Percentiles rank a stretch among this genome's conserved stretches.
phyloP scores from a whole-genome alignment of 2,888 invertebrate species.

The Miltochrista miniata region DNA sequence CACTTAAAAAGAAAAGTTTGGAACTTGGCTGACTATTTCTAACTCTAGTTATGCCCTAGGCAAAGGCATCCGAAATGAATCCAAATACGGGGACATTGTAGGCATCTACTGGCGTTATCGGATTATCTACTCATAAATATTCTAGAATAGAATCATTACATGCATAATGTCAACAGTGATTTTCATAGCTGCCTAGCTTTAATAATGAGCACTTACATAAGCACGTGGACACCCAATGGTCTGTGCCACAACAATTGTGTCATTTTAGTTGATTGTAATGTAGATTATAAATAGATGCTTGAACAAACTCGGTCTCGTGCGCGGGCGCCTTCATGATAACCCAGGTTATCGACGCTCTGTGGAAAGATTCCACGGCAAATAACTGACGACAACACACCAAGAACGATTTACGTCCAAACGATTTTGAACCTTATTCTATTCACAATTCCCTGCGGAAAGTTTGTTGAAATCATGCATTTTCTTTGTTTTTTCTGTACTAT shows the following conservation, averaged over 20 bases:
- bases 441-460: constrained; percentile 9
- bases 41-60: too few relatives aligned
- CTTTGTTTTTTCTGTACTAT: constrained; percentile 2
- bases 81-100: too few relatives aligned
- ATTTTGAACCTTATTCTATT: constrained; percentile 20
- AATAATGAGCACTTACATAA: constrained; percentile 4
- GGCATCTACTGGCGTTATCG: too few relatives aligned
- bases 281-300: constrained; percentile 50
- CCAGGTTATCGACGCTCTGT: constrained; percentile 65
- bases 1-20: too few relatives aligned
- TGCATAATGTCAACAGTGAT: background rate
- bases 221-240: constrained; percentile 35
- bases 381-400: constrained; percentile 44
- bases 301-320: constrained; percentile 64
- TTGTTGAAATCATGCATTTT: constrained; percentile 1
- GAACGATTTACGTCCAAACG: constrained; percentile 11
- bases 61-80: too few relatives aligned
- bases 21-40: too few relatives aligned
- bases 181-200: background rate
- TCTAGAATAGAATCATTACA: too few relatives aligned
- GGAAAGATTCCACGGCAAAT: constrained; percentile 82
- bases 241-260: constrained; percentile 37
- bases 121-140: too few relatives aligned
- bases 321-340: constrained; percentile 54
- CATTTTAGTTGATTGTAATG: constrained; percentile 36